phyloP scores from a whole-genome alignment of 2,888 invertebrate genomes.

The Apoda limacodes region DNA sequence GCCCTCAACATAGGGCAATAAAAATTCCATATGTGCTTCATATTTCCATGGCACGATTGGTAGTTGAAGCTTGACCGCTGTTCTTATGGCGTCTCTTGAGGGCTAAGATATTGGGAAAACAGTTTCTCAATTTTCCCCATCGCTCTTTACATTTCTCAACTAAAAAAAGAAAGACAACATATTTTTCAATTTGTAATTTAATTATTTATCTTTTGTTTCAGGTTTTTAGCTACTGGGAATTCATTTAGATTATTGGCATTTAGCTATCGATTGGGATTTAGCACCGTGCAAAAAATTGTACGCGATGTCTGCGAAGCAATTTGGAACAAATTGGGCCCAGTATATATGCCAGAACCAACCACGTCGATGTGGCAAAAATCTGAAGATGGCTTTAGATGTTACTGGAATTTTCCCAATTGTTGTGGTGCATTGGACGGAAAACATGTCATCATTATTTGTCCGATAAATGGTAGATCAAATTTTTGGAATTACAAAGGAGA shows the following conservation, averaged over 20 bases:
- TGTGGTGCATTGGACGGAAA: constrained; percentile 15
- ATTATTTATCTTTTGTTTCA: constrained; percentile 12
- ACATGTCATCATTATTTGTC: constrained; percentile 16
- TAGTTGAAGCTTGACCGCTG: constrained; percentile 15
- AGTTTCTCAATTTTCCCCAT: constrained; percentile 19
- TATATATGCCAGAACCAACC: constrained; percentile 21
- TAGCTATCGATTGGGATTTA: constrained; percentile 23
- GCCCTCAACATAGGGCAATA: constrained; percentile 17
- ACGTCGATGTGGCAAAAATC: constrained; percentile 14
- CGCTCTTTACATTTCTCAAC: constrained; percentile 17
- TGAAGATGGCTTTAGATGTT: constrained; percentile 14
- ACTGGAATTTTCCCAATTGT: constrained; percentile 20
- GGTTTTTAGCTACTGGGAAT: constrained; percentile 22
- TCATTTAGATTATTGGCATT: constrained; percentile 23
- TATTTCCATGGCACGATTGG: constrained; percentile 20
- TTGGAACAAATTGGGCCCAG: constrained; percentile 21
- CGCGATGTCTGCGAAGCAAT: constrained; percentile 24
- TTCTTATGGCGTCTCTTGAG: constrained; percentile 18
- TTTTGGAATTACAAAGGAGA: constrained; percentile 17
- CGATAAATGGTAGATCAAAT: constrained; percentile 17
- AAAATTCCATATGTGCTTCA: constrained; percentile 23
- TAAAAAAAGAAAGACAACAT: constrained; percentile 19
- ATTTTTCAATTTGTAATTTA: too few species aligned
- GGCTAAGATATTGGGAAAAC: constrained; percentile 17
- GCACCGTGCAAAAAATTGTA: constrained; percentile 23